A percentile compares a stretch with the other conserved stretches of the same genome.
Evolutionary conservation across 92 coral and sea anemone species (phyloP).

Genomic region (Porites lobata): DNA sequence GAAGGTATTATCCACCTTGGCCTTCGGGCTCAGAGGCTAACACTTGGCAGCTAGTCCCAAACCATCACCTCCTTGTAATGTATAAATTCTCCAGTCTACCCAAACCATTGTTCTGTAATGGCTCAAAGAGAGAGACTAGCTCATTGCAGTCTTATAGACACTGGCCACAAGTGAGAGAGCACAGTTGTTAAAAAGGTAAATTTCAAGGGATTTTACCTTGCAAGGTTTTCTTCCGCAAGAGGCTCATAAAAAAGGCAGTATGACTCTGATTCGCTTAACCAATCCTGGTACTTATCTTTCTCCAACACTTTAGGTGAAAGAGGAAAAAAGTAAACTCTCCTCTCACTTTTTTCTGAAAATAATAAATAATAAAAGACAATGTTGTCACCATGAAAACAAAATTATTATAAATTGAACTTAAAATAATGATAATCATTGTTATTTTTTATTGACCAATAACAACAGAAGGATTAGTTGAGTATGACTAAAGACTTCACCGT

Average conservation of each 20-base stretch:
- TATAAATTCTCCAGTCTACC: no score
- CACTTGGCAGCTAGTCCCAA: no score
- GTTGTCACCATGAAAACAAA: background rate
- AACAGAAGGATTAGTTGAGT: no score
- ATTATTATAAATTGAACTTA: background rate
- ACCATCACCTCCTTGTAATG: no score
- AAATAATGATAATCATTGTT: background rate
- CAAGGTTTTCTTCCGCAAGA: background rate
- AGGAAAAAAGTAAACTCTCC: slow-evolving; percentile 66
- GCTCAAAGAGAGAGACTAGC: no score
- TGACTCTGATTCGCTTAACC: slow-evolving; percentile 1
- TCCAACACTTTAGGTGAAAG: background rate
- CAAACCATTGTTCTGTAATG: no score
- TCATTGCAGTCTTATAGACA: background rate
- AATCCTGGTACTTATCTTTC: background rate
- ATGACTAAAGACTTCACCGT: no score
- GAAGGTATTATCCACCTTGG: no score
- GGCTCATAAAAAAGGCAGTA: slow-evolving; percentile 17
- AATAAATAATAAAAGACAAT: background rate
- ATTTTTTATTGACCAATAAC: background rate
- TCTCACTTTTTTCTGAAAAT: slow-evolving; percentile 56
- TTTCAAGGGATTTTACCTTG: slow-evolving; percentile 18
- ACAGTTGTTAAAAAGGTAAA: background rate
- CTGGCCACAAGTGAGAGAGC: background rate
- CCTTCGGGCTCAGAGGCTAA: no score